Evolutionary conservation across 2,797 vertebrate species (phyloP).

Genomic region (Bradypodion pumilum): DNA sequence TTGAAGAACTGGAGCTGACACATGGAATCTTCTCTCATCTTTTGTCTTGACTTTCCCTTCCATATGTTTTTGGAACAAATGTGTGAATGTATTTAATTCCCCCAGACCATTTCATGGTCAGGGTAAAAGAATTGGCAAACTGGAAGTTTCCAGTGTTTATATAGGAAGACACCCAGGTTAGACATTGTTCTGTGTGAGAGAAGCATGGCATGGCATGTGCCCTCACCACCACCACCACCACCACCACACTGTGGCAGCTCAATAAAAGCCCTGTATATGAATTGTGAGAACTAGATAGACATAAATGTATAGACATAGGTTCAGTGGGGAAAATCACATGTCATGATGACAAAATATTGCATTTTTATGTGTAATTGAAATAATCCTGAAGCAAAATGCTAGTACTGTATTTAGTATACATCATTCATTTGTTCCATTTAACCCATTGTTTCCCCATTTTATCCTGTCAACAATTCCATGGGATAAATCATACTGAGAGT

Average conservation of each 20-base stretch:
- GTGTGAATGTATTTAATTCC: neutral
- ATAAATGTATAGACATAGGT: neutral
- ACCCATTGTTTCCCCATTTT: too few species aligned
- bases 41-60: neutral
- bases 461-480: neutral
- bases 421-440: neutral
- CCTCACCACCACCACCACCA: neutral
- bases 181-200: neutral
- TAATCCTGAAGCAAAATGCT: neutral
- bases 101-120: neutral
- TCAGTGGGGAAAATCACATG: neutral
- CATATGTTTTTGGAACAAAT: neutral
- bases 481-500: neutral
- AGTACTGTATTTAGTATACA: neutral
- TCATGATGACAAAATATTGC: neutral
- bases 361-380: neutral
- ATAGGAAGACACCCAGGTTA: neutral
- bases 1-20: neutral
- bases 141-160: neutral
- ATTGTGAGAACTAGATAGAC: neutral
- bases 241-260: neutral
- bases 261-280: neutral
- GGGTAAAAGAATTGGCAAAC: neutral
- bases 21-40: neutral
- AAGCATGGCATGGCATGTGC: too few species aligned